Base-by-base conservation (phyloP, 2,888 invertebrate genomes). In the Unio delphinus region DNA sequence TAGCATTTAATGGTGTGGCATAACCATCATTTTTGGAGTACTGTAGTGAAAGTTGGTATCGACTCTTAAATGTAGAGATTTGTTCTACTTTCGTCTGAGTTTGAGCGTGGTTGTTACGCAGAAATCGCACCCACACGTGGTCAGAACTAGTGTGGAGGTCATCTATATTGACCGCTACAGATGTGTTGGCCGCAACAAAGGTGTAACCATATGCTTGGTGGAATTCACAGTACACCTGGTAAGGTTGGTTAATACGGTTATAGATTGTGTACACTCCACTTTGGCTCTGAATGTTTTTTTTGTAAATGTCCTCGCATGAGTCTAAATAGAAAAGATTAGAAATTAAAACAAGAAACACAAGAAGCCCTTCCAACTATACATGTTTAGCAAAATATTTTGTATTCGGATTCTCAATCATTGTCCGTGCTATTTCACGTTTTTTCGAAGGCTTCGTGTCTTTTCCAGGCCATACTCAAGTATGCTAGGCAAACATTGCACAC, bases 191-290 rank as follows among this genome's bases (percentile, higher is more conserved):
- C 17, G 61, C 57, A 57, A 70, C 65, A 57, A 62, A 73, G 1
- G 70, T 73, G 45, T 67, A 68, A 26, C 69, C 70, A 55, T 64
- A 67, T 1, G 65, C 67, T 54, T 65, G 28, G 4, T 68, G 62
- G 54, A 73, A 73, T 18, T 70, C 69, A 34, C 73, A 73, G 63
- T 73, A 69, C 6, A 73, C 73, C 17, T 65, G 62, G 56, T 65
- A 70, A 6, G 67, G 62, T 45, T 69, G 67, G 55, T 68, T 67
- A 23, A 64, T 45, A 23, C 61, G 61, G 67, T 69, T 70, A 64
- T 70, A 67, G 18, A 73, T 58, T 7, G 68, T 73, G 60, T 60
- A 73, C 1, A 61, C 62, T 6, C 65, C 73, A 55, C 61, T 70
- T 45, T 64, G 56, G n/a, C 70, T 65, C 18, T 59, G 58, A 30